Evolutionary conservation across 2,888 invertebrate species (phyloP).

Genomic region (Campoletis raptor): DNA sequence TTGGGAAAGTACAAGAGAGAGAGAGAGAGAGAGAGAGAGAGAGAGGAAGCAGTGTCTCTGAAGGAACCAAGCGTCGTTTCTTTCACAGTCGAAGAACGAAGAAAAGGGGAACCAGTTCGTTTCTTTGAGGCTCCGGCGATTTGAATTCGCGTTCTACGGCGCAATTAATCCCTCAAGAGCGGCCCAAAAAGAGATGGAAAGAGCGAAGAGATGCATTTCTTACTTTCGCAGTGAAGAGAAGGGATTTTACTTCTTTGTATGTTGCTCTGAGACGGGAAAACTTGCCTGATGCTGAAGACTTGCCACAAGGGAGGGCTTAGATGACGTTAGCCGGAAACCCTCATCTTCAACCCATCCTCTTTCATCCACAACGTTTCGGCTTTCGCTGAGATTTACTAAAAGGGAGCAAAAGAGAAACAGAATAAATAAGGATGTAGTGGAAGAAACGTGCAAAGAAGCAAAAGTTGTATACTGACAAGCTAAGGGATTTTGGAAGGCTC

Average conservation of each 20-base stretch:
- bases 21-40: slow-evolving; percentile 47
- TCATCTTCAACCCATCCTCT: slow-evolving; percentile 21
- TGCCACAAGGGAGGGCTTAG: slow-evolving; percentile 53
- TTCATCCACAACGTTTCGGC: slow-evolving; percentile 42
- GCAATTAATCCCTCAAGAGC: slow-evolving; percentile 82
- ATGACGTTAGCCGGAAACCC: slow-evolving; percentile 51
- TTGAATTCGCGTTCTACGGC: slow-evolving; percentile 82
- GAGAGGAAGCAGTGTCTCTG: slow-evolving; percentile 44
- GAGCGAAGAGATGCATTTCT: slow-evolving; percentile 74
- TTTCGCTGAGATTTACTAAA: slow-evolving; percentile 31
- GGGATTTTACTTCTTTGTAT: slow-evolving; percentile 27
- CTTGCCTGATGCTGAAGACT: slow-evolving; percentile 47
- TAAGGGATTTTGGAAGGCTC: slow-evolving; percentile 66
- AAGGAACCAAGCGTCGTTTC: slow-evolving; percentile 41
- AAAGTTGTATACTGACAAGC: slow-evolving; percentile 67
- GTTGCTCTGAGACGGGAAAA: slow-evolving; percentile 76
- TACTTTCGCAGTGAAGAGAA: slow-evolving; percentile 55
- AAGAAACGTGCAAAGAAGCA: slow-evolving; percentile 34
- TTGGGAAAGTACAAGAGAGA: slow-evolving; percentile 51
- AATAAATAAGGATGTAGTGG: slow-evolving; percentile 44
- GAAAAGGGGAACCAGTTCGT: slow-evolving; percentile 68
- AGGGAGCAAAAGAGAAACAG: slow-evolving; percentile 43
- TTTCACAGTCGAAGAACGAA: slow-evolving; percentile 48
- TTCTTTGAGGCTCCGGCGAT: slow-evolving; percentile 78
- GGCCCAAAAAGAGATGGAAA: slow-evolving; percentile 64